Base-by-base conservation (phyloP, 2,113 vertebrate species). In the Myiozetetes cayanensis region DNA sequence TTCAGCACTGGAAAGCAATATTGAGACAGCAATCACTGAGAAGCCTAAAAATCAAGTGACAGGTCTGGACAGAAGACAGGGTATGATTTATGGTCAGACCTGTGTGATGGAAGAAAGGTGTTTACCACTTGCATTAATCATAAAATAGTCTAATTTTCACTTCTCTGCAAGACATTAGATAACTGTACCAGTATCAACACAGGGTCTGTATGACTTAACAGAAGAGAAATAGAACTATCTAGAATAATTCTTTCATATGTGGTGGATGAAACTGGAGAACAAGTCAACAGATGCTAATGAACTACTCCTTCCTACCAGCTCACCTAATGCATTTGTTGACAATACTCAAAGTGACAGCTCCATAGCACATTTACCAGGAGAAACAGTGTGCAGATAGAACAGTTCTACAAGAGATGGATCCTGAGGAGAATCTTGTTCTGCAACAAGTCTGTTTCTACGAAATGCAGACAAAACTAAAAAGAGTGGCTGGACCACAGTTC, bases 21-120 rank as follows among this genome's bases (percentile, higher is more conserved):
- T 20, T 67, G 58, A 80, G 44, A 89, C 18, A 81, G 52, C 35
- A 58, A 35, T 23, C 49, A 56, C 31, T 4, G 10, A 49, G 25
- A 82, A 16, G 30, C 37, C 67, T 76, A 87, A 90, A 85, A 91
- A 39, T 24, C 46, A 80, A 85, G 59, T 39, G 66, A 83, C 67
- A 91, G 37, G 37, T 85, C 37, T 79, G 56, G 55, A 62, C 11
- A 78, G 43, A 84, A 41, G 18, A 61, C 1, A 0, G 6, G 20
- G 1, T 63, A 49, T 35, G 28, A 49, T 46, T 87, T 65, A 73
- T 39, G 30, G 47, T 73, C 72, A 76, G 71, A 63, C 8, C 16
- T 0, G 2, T 24, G 31, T 58, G 81, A 77, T 0, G 2, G 65
- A 75, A 3, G 1, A 72, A 61, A 96, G 20, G 14, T 30, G 46